These are phyloP conservation scores for Trichechus manatus DNA, from an alignment of 2,113 vertebrate genomes.

Conservation along the genomic window DNA sequence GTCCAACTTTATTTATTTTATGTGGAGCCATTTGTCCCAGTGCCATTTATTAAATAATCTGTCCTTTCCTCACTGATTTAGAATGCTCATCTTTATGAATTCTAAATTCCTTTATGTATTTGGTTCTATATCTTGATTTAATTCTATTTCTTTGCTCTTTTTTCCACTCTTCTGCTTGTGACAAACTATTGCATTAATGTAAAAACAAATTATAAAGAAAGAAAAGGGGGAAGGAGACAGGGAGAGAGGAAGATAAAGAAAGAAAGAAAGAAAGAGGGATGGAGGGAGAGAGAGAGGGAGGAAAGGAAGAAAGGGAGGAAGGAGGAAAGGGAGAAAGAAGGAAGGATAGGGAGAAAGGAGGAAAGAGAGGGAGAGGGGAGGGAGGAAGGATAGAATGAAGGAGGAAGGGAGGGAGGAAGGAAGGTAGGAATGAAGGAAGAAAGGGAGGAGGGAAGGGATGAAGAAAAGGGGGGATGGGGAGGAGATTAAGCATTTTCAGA, in stretches of 20 bases:
- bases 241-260: too few relatives aligned
- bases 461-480: too few relatives aligned
- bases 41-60: neutral
- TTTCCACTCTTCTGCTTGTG: neutral
- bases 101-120: neutral
- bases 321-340: too few relatives aligned
- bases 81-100: neutral
- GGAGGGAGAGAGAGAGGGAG: neutral
- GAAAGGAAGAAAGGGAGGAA: neutral
- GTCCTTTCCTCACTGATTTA: neutral
- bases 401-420: too few relatives aligned
- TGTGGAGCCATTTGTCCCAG: neutral
- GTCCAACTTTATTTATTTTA: neutral
- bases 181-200: neutral
- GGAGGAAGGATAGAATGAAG: too few relatives aligned
- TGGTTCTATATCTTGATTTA: constrained; percentile 31
- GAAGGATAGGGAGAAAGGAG: too few relatives aligned
- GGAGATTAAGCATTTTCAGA: neutral
- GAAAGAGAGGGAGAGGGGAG: too few relatives aligned
- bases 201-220: neutral
- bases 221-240: neutral
- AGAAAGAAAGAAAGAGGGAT: neutral
- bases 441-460: too few relatives aligned
- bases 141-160: neutral
- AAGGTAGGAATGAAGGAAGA: too few relatives aligned